A percentile compares a stretch with the other conserved stretches of the same genome.
These are phyloP conservation scores for Rhinoraja longicauda DNA, from an alignment of 2,797 vertebrate species.

Conservation along the genomic window DNA sequence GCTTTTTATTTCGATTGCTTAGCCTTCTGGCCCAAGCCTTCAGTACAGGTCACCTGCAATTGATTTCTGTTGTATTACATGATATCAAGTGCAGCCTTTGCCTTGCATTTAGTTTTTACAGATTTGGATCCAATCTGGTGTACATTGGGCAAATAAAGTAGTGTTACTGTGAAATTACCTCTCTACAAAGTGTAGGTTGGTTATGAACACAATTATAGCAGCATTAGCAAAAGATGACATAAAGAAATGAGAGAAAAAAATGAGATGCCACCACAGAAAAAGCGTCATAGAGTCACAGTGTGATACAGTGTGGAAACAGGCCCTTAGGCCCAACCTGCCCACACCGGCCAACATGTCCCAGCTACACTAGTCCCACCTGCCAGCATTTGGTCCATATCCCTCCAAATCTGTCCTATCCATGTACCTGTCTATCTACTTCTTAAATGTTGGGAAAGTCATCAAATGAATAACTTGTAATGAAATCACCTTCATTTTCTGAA, in stretches of 20 bases:
- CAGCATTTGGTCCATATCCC: too few relatives aligned
- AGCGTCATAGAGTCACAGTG: too few relatives aligned
- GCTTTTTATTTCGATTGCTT: not conserved
- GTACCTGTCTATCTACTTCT: too few relatives aligned
- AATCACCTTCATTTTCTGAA: not conserved
- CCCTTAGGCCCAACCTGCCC: too few relatives aligned
- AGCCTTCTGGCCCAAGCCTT: not conserved
- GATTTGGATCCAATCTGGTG: not conserved
- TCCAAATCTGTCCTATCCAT: too few relatives aligned
- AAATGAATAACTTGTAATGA: not conserved
- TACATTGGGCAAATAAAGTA: not conserved
- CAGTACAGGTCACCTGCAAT: not conserved
- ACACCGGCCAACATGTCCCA: too few relatives aligned
- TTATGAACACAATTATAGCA: not conserved
- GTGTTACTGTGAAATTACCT: not conserved
- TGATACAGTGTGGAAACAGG: too few relatives aligned
- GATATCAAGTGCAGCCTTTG: not conserved
- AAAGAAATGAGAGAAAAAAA: not conserved
- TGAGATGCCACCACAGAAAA: not conserved
- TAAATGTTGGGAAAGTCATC: too few relatives aligned
- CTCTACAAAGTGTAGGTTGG: not conserved
- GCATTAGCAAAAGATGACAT: not conserved
- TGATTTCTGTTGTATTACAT: not conserved
- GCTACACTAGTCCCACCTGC: too few relatives aligned
- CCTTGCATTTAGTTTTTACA: not conserved